Conservation (phyloP, 1,140 invertebrate genomes). For the Neodiprion virginianus region DNA sequence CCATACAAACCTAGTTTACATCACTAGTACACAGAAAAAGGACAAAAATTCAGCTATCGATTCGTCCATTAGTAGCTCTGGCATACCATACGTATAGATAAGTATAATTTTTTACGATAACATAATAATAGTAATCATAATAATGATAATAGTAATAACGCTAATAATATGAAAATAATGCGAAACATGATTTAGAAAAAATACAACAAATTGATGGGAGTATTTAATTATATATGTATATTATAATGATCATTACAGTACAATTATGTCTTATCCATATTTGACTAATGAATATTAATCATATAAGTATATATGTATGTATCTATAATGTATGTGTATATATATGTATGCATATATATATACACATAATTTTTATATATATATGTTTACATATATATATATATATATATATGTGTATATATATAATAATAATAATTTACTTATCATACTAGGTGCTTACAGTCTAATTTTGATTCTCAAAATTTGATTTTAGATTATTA, state of each 20-base stretch:
- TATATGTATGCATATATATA: neutral
- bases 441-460: constrained; percentile 51
- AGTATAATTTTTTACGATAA: neutral
- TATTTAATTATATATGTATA: neutral
- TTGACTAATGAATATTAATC: neutral
- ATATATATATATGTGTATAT: neutral
- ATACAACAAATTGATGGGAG: constrained; percentile 9
- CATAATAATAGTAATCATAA: neutral
- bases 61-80: neutral
- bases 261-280: neutral
- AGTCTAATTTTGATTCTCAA: constrained; percentile 60
- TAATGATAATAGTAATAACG: neutral
- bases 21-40: neutral
- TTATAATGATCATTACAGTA: constrained; percentile 29
- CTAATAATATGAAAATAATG: neutral
- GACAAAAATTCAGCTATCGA: neutral
- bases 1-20: constrained; percentile 14
- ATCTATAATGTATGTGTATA: neutral
- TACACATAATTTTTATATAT: neutral
- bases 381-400: neutral
- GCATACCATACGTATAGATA: neutral
- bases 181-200: neutral
- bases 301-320: neutral
- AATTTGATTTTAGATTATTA: constrained; percentile 51
- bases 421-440: constrained; percentile 16